phyloP scores from a whole-genome alignment of 1,140 invertebrate species.

The Microplitis mediator region DNA sequence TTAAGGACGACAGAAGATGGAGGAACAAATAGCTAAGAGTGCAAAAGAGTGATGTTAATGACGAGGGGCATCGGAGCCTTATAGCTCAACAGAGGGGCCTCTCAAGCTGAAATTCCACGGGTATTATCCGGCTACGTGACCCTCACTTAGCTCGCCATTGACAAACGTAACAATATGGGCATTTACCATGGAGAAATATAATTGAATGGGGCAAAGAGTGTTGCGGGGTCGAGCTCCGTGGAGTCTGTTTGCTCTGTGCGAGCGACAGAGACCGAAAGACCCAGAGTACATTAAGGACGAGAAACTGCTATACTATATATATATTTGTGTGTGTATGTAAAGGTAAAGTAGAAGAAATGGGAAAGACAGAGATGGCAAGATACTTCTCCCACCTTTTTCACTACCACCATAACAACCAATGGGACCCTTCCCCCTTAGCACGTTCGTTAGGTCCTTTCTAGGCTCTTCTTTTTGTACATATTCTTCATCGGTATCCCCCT shows the following conservation, averaged over 20 bases:
- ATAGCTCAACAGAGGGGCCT: not conserved
- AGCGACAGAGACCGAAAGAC: conserved; percentile 12
- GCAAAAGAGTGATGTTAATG: not conserved
- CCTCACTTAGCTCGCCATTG: conserved; percentile 61
- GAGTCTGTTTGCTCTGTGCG: too few relatives aligned
- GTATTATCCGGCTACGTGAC: conserved; percentile 49
- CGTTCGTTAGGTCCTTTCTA: conserved; percentile 58
- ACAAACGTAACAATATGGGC: conserved; percentile 63
- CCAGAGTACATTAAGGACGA: conserved; percentile 1
- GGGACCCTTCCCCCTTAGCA: conserved; percentile 47
- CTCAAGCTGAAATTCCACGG: conserved; percentile 28
- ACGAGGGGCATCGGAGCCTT: conserved; percentile 9
- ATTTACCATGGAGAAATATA: conserved; percentile 62
- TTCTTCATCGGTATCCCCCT: conserved; percentile 27
- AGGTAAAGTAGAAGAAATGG: conserved; percentile 23
- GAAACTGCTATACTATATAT: conserved; percentile 7
- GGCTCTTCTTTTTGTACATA: conserved; percentile 53
- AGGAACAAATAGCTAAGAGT: too few relatives aligned
- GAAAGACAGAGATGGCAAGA: conserved; percentile 24
- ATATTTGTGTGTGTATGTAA: conserved; percentile 20
- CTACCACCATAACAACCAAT: conserved; percentile 10
- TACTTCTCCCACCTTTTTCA: conserved; percentile 20
- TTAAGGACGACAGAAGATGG: too few relatives aligned
- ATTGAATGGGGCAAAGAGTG: conserved; percentile 51
- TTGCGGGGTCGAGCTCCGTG: not conserved